Percentiles rank a stretch among this genome's conserved stretches.
These are phyloP conservation scores for Calliopum simillimum DNA, from an alignment of 2,888 invertebrate species.

Conservation along the genomic window DNA sequence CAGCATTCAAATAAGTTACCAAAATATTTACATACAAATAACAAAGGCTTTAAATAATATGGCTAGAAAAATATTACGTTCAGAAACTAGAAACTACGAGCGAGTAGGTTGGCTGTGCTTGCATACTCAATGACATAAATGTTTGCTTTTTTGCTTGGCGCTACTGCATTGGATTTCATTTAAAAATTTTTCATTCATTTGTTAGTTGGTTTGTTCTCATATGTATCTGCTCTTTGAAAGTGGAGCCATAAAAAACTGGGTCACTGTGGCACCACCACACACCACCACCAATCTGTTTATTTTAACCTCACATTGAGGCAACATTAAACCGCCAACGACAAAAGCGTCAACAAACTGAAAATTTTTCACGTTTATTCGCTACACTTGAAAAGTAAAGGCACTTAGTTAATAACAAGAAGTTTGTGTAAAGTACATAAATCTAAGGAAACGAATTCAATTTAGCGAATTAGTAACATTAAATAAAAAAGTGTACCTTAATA, in stretches of 20 bases:
- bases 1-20: no score
- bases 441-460: not conserved
- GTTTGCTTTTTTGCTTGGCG: not conserved
- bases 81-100: no score
- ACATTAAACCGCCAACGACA: conserved; percentile 8
- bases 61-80: no score
- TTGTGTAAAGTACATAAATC: not conserved
- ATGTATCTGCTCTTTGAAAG: conserved; percentile 19
- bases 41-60: no score
- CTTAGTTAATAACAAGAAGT: not conserved
- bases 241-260: conserved; percentile 42
- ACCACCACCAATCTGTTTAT: conserved; percentile 42
- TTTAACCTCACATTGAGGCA: conserved; percentile 46
- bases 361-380: conserved; percentile 18
- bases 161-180: not conserved
- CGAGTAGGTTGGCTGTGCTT: no score
- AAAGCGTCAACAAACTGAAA: conserved; percentile 9
- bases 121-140: not conserved
- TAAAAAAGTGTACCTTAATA: no score
- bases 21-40: no score
- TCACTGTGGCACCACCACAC: conserved; percentile 42
- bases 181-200: conserved; percentile 8
- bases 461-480: no score
- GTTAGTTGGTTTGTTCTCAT: conserved; percentile 7
- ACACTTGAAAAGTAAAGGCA: not conserved